Base-by-base conservation (phyloP, 2,888 invertebrate genomes). In the Tolmerus cingulatus region DNA sequence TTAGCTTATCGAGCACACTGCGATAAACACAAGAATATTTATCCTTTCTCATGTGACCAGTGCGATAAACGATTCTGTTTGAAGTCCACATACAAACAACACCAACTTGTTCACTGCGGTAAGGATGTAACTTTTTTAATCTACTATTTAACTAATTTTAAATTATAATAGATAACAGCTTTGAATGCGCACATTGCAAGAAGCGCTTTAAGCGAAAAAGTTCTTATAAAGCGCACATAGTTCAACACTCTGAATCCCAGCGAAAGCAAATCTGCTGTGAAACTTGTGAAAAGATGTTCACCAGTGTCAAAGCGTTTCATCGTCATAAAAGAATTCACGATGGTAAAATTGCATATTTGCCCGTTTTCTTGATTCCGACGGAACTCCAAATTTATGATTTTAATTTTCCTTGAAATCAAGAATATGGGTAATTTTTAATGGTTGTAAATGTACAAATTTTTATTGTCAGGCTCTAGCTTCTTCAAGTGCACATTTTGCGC, bases 401-500 rank as follows among this genome's bases (percentile, higher is more conserved):
- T 43, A 14, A 12, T 43, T 43, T 43, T 12, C 12, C 12, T 43
- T 14, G 43, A 16, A 46, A 46, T 46, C 43, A 46, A 46, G 43
- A 46, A 16, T 14, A 40, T 0, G 40, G 14, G 14, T 43, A 16
- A 46, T 46, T 46, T 14, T 46, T 46, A 30, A 19, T 16, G 37
- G 27, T 14, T 86, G 30, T 16, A 66, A 66, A 66, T 9, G 1
- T 12, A 27, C 66, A 23, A 66, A 19, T 30, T 88, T 88, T 90
- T 86, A 87, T 92, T 55, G 84, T 19, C 79, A 40, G 87, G 87
- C 51, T 86, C 66, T 92, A 84, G 91, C 96, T 95, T 95, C 4
- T 97, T 95, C 90, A 94, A 94, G 27, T 97, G 97, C 91, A 94
- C 94, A 88, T 93, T 95, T 37, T 97, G 97, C 91, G 94, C 94